Conservation (phyloP, 2,113 vertebrate genomes). For the Struthio camelus region DNA sequence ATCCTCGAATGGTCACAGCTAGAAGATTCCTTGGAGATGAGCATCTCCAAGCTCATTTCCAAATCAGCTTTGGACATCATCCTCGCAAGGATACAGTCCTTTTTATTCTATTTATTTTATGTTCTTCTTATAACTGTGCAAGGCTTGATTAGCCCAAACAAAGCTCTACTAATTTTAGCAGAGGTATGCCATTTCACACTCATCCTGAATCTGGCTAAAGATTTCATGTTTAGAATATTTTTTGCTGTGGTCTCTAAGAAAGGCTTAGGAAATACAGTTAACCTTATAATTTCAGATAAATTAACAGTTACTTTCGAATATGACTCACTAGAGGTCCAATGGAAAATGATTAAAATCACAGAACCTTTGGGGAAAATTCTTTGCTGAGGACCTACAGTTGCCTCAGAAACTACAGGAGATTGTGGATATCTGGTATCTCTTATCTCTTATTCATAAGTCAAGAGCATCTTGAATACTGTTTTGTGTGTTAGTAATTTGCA, state of each 20-base stretch:
- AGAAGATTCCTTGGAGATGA: background rate
- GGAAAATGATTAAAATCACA: background rate
- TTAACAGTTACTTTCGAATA: background rate
- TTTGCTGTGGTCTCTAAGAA: background rate
- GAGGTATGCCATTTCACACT: background rate
- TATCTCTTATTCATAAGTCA: conserved; percentile 17
- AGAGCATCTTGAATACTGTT: conserved; percentile 5
- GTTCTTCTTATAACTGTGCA: background rate
- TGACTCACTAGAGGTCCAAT: background rate
- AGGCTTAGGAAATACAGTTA: background rate
- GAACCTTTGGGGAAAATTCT: background rate
- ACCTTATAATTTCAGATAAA: background rate
- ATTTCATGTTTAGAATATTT: background rate
- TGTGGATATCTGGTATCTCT: background rate
- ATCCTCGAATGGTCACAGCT: background rate
- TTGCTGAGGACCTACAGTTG: background rate
- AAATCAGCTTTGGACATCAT: rapidly evolving
- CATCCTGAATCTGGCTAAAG: background rate
- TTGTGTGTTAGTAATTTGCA: conserved; percentile 1
- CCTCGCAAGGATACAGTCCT: background rate
- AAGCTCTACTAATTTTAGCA: background rate
- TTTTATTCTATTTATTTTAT: background rate
- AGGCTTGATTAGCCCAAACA: background rate
- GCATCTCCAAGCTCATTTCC: background rate
- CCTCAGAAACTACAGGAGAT: background rate